Conservation (phyloP, 2,888 invertebrate species). For the Flexamia atlantica region DNA sequence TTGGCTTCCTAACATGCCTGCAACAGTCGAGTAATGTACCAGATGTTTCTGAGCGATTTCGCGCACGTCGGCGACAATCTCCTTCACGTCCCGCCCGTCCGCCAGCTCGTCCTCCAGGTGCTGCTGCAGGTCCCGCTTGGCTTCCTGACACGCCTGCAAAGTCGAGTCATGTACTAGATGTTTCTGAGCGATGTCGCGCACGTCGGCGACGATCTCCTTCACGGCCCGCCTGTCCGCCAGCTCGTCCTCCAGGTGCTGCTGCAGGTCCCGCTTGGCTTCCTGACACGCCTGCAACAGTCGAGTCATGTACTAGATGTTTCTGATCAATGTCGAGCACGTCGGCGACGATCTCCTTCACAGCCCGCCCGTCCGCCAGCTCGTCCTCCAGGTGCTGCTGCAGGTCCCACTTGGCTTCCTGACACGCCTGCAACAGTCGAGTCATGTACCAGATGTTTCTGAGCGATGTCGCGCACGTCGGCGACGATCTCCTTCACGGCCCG, state of each 20-base stretch:
- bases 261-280: too few species aligned
- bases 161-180: too few species aligned
- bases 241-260: too few species aligned
- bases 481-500: too few species aligned
- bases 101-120: slow-evolving; percentile 90
- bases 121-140: slow-evolving; percentile 87
- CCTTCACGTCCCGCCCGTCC: slow-evolving; percentile 90
- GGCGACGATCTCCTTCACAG: slow-evolving; percentile 90
- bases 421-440: too few species aligned
- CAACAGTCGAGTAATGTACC: too few species aligned
- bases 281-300: too few species aligned
- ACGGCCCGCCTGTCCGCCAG: too few species aligned
- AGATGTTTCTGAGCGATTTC: slow-evolving; percentile 90
- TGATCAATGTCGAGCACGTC: slow-evolving; percentile 92
- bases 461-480: slow-evolving; percentile 91
- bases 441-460: slow-evolving; percentile 87
- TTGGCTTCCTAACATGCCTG: slow-evolving; percentile 87
- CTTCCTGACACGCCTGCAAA: slow-evolving; percentile 85
- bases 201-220: slow-evolving; percentile 89
- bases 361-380: slow-evolving; percentile 91
- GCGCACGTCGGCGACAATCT: slow-evolving; percentile 90
- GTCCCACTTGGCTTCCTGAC: slow-evolving; percentile 89
- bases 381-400: slow-evolving; percentile 86
- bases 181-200: slow-evolving; percentile 91
- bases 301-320: too few species aligned